phyloP scores from a whole-genome alignment of 2,888 invertebrate genomes.

The Euzetes globulus region DNA sequence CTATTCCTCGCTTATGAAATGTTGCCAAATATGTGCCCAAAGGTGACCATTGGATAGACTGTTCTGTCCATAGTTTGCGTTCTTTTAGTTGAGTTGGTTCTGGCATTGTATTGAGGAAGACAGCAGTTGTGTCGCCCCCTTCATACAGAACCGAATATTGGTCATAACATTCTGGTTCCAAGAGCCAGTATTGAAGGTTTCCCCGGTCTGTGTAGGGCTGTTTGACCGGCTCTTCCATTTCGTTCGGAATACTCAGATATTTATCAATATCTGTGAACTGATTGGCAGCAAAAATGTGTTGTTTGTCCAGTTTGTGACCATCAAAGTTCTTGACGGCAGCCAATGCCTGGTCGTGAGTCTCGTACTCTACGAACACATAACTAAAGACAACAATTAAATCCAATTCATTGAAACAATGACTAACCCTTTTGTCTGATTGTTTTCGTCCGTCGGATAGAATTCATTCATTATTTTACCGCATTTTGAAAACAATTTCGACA shows the following conservation, averaged over 20 bases:
- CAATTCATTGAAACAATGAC: conserved; percentile 34
- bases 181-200: conserved; percentile 83
- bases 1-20: conserved; percentile 90
- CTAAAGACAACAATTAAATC: conserved; percentile 45
- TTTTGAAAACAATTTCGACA: conserved; percentile 80
- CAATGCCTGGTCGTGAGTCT: conserved; percentile 69
- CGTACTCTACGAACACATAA: conserved; percentile 86
- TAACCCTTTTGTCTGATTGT: conserved; percentile 74
- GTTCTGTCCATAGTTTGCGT: conserved; percentile 53
- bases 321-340: conserved; percentile 73
- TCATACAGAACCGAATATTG: conserved; percentile 86
- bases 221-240: conserved; percentile 84
- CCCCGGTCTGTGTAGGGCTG: conserved; percentile 84
- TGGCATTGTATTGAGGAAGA: conserved; percentile 80
- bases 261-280: conserved; percentile 91
- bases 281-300: conserved; percentile 87
- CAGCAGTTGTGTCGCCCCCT: conserved; percentile 68
- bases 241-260: conserved; percentile 79
- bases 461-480: conserved; percentile 79
- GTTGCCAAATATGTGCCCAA: conserved; percentile 92
- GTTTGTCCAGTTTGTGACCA: conserved; percentile 89
- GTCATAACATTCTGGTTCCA: conserved; percentile 91
- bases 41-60: conserved; percentile 92
- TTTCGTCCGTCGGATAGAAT: conserved; percentile 74
- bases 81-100: conserved; percentile 74